Evolutionary conservation across 1,140 invertebrate genomes (phyloP), one percentile per base, ranked within the genome.

Genomic region (Cotesia glomerata): DNA sequence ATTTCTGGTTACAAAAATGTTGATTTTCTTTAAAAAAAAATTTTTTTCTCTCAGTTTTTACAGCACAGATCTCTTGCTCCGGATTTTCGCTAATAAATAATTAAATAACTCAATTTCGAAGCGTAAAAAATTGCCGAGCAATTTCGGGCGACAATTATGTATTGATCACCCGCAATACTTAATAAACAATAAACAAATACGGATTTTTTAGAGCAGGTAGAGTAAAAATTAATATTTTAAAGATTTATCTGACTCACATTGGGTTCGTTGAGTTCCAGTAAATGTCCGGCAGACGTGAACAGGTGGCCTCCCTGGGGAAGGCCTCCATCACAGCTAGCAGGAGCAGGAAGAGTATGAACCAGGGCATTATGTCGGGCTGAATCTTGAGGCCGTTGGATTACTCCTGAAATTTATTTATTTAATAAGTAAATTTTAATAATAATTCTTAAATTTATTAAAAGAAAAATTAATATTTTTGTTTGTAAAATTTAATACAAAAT

Each of bases 261-360:
- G 89, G 89, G 84, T 90, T 90, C 76, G 88, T 89, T 73, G 89
- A 87, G 82, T 90, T 90, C 89, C 89, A 90, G 77, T 89, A 90
- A 76, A 90, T 89, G 82, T 90, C 89, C 77, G 89, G 88, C 72
- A 89, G 81, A 65, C 85, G 82, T 71, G 88, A 84, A 82, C 87
- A 88, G 73, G 85, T 86, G 70, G 88, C 85, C 80, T 89, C 88
- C 77, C 87, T 81, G 36, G 88, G 88, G 77, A 89, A 85, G 73
- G 86, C 87, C 81, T 89, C 88, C 84, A 88, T 86, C 77, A 89
- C 87, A 69, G 84, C 85, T 72, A 89, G 83, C 79, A 89, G 81
- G 62, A 89, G 86, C 73, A 88, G 84, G 81, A 89, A 87, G 74
- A 89, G 82, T 75, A 88, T 84, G 78, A 89, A 88, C 85, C 88